These are phyloP conservation scores for Macheiramphus alcinus DNA, from an alignment of 2,113 vertebrate genomes.

Conservation along the genomic window DNA sequence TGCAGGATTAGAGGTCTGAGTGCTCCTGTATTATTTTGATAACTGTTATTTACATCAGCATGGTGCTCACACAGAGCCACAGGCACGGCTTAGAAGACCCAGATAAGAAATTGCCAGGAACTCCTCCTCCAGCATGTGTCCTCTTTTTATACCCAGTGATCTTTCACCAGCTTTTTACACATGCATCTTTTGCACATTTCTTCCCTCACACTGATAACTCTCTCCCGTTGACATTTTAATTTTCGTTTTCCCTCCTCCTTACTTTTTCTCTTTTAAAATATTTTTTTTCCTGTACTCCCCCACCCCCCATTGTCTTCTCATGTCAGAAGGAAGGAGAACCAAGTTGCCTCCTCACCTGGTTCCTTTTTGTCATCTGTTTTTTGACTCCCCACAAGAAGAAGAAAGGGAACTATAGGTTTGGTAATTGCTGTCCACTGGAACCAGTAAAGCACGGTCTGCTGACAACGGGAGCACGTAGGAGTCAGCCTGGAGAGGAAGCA, in stretches of 20 bases:
- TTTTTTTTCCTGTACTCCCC: not conserved
- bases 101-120: not conserved
- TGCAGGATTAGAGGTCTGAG: not conserved
- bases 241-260: not conserved
- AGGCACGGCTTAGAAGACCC: not conserved
- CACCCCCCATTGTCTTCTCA: not conserved
- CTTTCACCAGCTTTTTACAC: not conserved
- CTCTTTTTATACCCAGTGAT: not conserved
- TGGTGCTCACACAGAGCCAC: not conserved
- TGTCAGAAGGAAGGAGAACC: not conserved
- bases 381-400: not conserved
- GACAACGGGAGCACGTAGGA: not conserved
- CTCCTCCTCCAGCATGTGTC: not conserved
- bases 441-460: not conserved
- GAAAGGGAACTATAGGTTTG: not conserved
- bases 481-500: not conserved
- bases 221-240: not conserved
- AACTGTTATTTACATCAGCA: conserved; percentile 9
- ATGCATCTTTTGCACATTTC: not conserved
- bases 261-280: not conserved
- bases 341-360: not conserved
- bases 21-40: conserved; percentile 4
- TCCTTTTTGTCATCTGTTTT: not conserved
- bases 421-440: not conserved
- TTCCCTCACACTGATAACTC: not conserved